These are phyloP conservation scores for Candoia aspera DNA, from an alignment of 2,113 vertebrate genomes.

Conservation along the genomic window DNA sequence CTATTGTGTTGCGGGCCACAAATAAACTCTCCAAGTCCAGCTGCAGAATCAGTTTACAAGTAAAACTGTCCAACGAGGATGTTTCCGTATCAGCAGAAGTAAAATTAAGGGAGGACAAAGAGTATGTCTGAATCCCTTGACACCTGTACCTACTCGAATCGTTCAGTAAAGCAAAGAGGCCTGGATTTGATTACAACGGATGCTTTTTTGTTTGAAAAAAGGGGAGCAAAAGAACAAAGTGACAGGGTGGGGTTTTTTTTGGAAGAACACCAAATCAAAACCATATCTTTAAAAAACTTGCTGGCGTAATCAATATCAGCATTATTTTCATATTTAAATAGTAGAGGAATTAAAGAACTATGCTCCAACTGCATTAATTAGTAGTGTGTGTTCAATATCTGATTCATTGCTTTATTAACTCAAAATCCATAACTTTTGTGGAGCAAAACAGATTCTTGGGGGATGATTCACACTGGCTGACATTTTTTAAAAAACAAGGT, in stretches of 20 bases:
- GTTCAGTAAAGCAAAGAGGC: slow-evolving; percentile 1
- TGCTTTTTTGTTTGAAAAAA: not conserved
- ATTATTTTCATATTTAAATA: not conserved
- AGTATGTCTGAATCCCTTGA: slow-evolving; percentile 9
- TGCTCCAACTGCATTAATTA: slow-evolving; percentile 30
- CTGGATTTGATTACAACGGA: not conserved
- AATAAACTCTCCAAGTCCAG: not conserved
- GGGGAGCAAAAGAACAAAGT: not conserved
- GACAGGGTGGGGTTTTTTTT: not conserved
- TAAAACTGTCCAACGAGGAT: slow-evolving; percentile 1
- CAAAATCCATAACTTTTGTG: slow-evolving; percentile 42
- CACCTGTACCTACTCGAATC: slow-evolving; percentile 14
- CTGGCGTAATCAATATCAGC: not conserved
- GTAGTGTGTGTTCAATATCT: slow-evolving; percentile 38
- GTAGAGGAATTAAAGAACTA: slow-evolving; percentile 29
- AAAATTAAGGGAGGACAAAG: slow-evolving; percentile 12
- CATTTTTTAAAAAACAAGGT: not conserved
- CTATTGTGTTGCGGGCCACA: slow-evolving; percentile 2
- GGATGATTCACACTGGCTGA: not conserved
- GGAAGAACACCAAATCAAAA: not conserved
- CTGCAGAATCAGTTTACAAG: not conserved
- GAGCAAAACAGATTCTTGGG: slow-evolving; percentile 16
- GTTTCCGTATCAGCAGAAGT: not conserved
- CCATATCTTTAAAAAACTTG: not conserved
- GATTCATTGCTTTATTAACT: slow-evolving; percentile 34